phyloP scores from a whole-genome alignment of 2,113 vertebrate species.

The Mugil cephalus region DNA sequence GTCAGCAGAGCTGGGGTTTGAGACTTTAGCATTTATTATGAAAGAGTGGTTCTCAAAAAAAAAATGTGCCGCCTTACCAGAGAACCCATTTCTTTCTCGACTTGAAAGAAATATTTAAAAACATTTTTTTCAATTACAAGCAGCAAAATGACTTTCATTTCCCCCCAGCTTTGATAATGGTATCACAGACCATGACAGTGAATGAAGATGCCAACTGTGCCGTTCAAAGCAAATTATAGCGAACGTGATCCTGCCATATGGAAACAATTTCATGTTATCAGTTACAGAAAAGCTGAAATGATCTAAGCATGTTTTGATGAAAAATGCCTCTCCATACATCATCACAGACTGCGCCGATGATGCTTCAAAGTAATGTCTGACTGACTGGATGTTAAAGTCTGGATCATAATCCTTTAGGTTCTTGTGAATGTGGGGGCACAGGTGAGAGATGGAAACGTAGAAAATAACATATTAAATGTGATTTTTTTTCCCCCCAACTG shows the following conservation, averaged over 20 bases:
- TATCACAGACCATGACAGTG: slow-evolving; percentile 7
- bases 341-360: neutral
- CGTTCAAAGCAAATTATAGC: slow-evolving; percentile 25
- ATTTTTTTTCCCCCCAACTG: neutral
- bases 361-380: neutral
- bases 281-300: slow-evolving; percentile 2
- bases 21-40: slow-evolving; percentile 6
- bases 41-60: neutral
- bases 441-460: slow-evolving; percentile 7
- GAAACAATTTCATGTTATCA: slow-evolving; percentile 15
- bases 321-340: neutral
- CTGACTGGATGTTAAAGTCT: neutral
- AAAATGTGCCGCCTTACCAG: neutral
- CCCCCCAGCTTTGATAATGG: slow-evolving; percentile 30
- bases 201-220: slow-evolving; percentile 21
- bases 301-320: neutral
- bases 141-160: slow-evolving; percentile 2
- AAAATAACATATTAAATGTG: neutral
- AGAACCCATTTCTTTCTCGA: slow-evolving; percentile 4
- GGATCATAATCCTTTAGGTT: neutral
- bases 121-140: slow-evolving; percentile 16
- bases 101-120: slow-evolving; percentile 18
- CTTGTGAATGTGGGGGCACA: neutral
- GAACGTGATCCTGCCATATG: slow-evolving; percentile 10
- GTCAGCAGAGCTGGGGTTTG: neutral